Evolutionary conservation across 2,797 vertebrate genomes (phyloP).

Genomic region (Gymnothorax reevesii): DNA sequence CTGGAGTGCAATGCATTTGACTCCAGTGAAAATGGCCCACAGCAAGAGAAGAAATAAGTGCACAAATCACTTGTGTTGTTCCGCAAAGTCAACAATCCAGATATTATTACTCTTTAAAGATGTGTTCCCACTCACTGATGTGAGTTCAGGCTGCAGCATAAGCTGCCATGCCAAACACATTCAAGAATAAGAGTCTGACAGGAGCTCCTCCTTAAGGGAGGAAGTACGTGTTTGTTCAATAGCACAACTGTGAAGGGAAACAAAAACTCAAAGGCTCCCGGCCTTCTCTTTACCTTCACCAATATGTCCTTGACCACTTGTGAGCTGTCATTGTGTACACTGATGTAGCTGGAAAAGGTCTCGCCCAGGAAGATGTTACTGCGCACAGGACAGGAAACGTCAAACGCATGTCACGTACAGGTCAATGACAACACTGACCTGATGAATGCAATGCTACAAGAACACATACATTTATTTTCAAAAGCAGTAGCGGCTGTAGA

Average conservation of each 20-base stretch:
- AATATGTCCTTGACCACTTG: conserved; percentile 96
- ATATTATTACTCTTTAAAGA: neutral
- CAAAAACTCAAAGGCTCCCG: neutral
- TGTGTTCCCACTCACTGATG: neutral
- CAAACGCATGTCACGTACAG: neutral
- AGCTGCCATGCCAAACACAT: neutral
- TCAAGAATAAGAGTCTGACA: neutral
- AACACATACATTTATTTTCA: neutral
- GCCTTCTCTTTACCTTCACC: conserved; percentile 81
- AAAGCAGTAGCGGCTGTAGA: no score
- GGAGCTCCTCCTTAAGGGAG: neutral
- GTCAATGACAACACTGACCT: neutral
- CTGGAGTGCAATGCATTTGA: neutral
- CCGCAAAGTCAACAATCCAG: neutral
- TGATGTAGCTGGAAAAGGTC: conserved; percentile 99
- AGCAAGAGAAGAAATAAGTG: neutral
- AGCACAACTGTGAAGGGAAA: neutral
- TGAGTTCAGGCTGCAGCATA: neutral
- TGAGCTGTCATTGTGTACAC: conserved; percentile 96
- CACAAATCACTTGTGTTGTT: neutral
- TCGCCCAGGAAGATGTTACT: conserved; percentile 99
- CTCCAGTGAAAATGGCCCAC: neutral
- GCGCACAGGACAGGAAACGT: conserved; percentile 37
- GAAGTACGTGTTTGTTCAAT: neutral
- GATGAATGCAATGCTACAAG: neutral